Evolutionary conservation across 2,113 vertebrate genomes (phyloP).

Genomic region (Chionodraco myersi): DNA sequence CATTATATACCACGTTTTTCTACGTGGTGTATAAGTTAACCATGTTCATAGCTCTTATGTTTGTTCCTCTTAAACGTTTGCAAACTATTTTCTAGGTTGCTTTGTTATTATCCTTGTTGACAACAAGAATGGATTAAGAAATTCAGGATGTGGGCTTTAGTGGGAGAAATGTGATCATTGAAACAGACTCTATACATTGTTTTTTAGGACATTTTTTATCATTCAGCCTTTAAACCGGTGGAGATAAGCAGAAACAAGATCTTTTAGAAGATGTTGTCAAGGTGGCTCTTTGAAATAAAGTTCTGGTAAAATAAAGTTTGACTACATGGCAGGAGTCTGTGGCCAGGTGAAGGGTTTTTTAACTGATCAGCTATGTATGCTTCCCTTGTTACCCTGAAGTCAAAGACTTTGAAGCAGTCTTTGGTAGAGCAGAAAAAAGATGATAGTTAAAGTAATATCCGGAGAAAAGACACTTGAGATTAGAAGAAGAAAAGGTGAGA

Average conservation of each 20-base stretch:
- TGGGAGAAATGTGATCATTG: no score
- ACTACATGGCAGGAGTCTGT: background rate
- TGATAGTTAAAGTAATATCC: background rate
- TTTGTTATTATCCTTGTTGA: no score
- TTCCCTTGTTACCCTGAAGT: background rate
- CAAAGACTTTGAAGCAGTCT: background rate
- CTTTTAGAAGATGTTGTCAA: background rate
- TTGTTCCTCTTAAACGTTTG: no score
- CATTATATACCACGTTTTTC: no score
- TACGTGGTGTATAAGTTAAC: no score
- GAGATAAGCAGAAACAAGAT: background rate
- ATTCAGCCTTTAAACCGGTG: background rate
- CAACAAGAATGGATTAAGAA: no score
- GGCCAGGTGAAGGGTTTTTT: background rate
- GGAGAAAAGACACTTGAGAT: background rate
- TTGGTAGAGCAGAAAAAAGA: background rate
- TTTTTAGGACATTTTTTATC: no score
- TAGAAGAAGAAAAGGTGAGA: background rate
- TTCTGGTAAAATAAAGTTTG: background rate
- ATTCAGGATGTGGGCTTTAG: no score
- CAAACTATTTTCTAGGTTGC: no score
- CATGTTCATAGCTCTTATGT: no score
- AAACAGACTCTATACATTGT: no score
- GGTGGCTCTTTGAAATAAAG: background rate
- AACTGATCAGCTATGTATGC: background rate